These are phyloP conservation scores for Siderastrea siderea DNA, from an alignment of 92 coral and sea anemone genomes.

Conservation along the genomic window DNA sequence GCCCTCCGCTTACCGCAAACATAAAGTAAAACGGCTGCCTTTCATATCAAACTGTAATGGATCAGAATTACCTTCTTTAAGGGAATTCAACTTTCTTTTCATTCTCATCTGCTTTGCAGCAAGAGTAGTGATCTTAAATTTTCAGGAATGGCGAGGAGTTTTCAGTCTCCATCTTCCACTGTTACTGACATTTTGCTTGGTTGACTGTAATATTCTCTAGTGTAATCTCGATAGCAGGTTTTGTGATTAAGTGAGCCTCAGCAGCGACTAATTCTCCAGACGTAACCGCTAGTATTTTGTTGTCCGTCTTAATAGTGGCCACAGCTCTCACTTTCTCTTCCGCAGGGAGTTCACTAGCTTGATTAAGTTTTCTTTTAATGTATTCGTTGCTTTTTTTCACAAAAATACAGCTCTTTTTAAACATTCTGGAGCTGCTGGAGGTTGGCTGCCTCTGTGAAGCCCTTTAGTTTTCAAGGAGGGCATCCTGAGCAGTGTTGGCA, in stretches of 20 bases:
- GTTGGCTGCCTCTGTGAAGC: slow-evolving; percentile 40
- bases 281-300: slow-evolving; percentile 48
- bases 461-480: slow-evolving; percentile 36
- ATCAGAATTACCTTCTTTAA: slow-evolving; percentile 30
- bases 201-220: slow-evolving; percentile 37
- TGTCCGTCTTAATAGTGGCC: slow-evolving; percentile 56
- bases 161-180: background rate
- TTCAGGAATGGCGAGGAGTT: too few relatives aligned
- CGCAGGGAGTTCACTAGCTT: slow-evolving; percentile 46
- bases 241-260: slow-evolving; percentile 57
- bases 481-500: slow-evolving; percentile 25
- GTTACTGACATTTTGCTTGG: background rate
- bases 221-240: slow-evolving; percentile 58
- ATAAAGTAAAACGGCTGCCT: slow-evolving; percentile 39
- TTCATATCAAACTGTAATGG: slow-evolving; percentile 24
- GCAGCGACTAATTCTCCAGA: background rate
- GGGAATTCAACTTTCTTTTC: slow-evolving; percentile 2
- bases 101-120: background rate
- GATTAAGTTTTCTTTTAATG: slow-evolving; percentile 43
- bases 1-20: slow-evolving; percentile 65
- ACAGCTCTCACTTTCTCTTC: slow-evolving; percentile 61
- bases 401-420: slow-evolving; percentile 46
- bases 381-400: slow-evolving; percentile 38
- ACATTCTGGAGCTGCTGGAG: slow-evolving; percentile 41
- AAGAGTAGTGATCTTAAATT: background rate